phyloP scores from a whole-genome alignment of 2,888 invertebrate genomes.

The Drosophila macrothrix region DNA sequence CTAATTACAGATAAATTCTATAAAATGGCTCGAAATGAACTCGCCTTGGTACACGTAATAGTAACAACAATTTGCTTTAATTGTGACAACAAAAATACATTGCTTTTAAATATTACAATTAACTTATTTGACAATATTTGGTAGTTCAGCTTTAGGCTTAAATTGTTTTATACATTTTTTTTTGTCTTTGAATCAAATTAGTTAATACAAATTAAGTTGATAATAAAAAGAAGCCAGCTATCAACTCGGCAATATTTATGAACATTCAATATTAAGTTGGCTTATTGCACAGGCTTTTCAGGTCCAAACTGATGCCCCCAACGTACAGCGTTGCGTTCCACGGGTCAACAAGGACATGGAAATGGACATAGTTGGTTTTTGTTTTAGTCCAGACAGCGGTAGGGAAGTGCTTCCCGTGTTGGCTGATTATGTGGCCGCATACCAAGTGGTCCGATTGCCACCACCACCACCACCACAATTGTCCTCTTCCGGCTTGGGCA shows the following conservation, averaged over 20 bases:
- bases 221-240: constrained; percentile 14
- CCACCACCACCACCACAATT: constrained; percentile 5
- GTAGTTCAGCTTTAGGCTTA: constrained; percentile 64
- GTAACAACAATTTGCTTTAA: constrained; percentile 36
- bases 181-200: constrained; percentile 26
- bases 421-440: constrained; percentile 64
- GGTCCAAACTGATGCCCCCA: constrained; percentile 11
- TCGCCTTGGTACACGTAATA: not conserved
- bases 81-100: constrained; percentile 35
- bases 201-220: constrained; percentile 19
- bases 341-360: not conserved
- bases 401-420: no score
- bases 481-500: constrained; percentile 80
- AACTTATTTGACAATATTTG: constrained; percentile 67
- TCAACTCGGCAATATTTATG: constrained; percentile 3
- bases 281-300: constrained; percentile 24
- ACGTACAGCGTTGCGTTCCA: constrained; percentile 4
- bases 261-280: constrained; percentile 13
- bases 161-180: constrained; percentile 4
- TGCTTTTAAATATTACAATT: constrained; percentile 38
- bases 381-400: constrained; percentile 1
- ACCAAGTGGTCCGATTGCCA: constrained; percentile 84
- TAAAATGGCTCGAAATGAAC: not conserved
- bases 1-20: not conserved
- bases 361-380: not conserved